A percentile compares a stretch with the other conserved stretches of the same genome.
phyloP scores from a whole-genome alignment of 2,113 vertebrate species.

The Leptodactylus fuscus region DNA sequence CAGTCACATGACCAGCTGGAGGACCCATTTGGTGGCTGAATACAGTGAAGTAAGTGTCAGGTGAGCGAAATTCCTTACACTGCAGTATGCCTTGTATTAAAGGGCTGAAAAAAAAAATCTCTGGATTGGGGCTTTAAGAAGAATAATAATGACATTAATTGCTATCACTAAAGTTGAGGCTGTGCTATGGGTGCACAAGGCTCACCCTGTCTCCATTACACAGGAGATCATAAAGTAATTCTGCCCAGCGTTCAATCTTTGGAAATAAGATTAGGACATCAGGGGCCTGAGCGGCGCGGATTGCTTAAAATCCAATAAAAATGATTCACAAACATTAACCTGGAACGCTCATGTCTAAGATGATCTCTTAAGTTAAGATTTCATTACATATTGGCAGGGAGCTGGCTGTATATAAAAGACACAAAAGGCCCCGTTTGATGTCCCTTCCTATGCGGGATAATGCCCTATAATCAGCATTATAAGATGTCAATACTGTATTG shows the following conservation, averaged over 20 bases:
- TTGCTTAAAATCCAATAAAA: conserved; percentile 96
- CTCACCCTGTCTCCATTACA: neutral
- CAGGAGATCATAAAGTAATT: neutral
- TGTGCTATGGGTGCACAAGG: neutral
- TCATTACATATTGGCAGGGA: conserved; percentile 30
- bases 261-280: conserved; percentile 95
- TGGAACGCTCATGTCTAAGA: conserved; percentile 84
- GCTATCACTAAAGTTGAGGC: neutral
- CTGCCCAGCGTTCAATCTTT: conserved; percentile 88
- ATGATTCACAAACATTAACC: conserved; percentile 89
- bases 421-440: neutral
- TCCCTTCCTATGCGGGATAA: neutral
- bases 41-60: no score
- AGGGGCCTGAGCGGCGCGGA: conserved; percentile 96
- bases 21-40: no score
- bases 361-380: conserved; percentile 72
- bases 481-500: neutral
- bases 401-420: neutral
- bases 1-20: no score
- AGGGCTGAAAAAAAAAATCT: no score
- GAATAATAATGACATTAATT: no score
- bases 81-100: no score
- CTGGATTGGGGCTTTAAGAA: no score
- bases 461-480: neutral
- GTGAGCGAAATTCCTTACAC: no score